These are phyloP conservation scores for Sciaenops ocellatus DNA, from an alignment of 2,797 vertebrate species.

Conservation along the genomic window DNA sequence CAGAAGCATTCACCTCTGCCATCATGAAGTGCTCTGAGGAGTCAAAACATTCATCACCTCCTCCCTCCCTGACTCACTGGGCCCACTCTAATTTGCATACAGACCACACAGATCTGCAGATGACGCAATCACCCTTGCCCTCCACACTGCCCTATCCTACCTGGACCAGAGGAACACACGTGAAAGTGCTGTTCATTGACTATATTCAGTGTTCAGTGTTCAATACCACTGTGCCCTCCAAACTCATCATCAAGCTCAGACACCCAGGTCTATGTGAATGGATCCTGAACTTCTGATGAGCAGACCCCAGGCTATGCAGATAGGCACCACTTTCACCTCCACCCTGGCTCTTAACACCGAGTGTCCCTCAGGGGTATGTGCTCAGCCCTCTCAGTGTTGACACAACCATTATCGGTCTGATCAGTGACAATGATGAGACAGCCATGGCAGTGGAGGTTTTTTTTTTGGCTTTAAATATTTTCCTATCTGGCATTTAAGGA, in stretches of 20 bases:
- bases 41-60: neutral
- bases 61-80: neutral
- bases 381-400: too few species aligned
- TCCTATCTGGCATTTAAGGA: constrained; percentile 33
- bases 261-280: neutral
- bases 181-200: neutral
- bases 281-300: neutral
- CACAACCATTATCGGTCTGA: too few species aligned
- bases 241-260: neutral
- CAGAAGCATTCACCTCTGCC: neutral
- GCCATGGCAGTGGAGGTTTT: neutral
- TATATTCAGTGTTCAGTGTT: neutral
- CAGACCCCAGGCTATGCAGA: neutral
- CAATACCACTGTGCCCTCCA: neutral
- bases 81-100: neutral
- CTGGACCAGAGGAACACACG: neutral
- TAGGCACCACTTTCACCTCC: neutral
- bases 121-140: neutral
- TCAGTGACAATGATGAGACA: neutral
- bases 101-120: neutral
- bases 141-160: neutral
- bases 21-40: neutral
- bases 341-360: neutral
- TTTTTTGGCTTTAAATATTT: constrained; percentile 43
- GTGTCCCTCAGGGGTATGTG: neutral